Base-by-base conservation (phyloP, 2,113 vertebrate genomes). In the Furnarius figulus region DNA sequence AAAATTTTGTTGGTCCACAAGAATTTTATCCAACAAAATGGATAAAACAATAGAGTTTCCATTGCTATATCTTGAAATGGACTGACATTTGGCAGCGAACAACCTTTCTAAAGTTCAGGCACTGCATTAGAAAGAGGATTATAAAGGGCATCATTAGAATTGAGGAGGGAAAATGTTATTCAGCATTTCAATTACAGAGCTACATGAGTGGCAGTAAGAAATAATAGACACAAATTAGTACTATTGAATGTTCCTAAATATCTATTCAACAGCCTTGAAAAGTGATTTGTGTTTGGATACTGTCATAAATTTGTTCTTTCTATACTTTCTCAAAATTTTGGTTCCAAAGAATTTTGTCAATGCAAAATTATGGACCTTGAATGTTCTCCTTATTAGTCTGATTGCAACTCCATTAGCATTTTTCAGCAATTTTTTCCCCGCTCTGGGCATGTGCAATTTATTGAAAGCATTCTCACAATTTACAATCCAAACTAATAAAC, bases 31-130 rank as follows among this genome's bases (percentile, higher is more conserved):
- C 93, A 77, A 28, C 12, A 85, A 92, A 97, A 89, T 87, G 85
- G 74, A 93, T 95, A 83, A 95, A 97, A 87, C 42, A 92, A 90
- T 75, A 94, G 61, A n/a, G 42, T 96, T 98, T 97, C 78, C 85
- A 91, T 78, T 94, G 59, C 56, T 89, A 17, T 79, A 73, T 88
- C 93, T 97, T 95, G 70, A 76, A 95, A 87, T 75, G 78, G 94
- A 96, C 85, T 97, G 95, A 97, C 95, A 98, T 97, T 97, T 98
- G 96, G 79, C 97, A 98, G 81, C 10, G 35, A 98, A 93, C 86
- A 97, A 96, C 93, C 93, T 98, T 98, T 98, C 87, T 96, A 98
- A 98, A 98, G 97, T 98, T 98, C 98, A 98, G 93, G 44, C 89
- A 97, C 91, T 96, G 87, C 87, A 97, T 98, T 97, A 96, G 95